phyloP scores from a whole-genome alignment of 2,797 vertebrate species.

The Sphaeramia orbicularis region DNA sequence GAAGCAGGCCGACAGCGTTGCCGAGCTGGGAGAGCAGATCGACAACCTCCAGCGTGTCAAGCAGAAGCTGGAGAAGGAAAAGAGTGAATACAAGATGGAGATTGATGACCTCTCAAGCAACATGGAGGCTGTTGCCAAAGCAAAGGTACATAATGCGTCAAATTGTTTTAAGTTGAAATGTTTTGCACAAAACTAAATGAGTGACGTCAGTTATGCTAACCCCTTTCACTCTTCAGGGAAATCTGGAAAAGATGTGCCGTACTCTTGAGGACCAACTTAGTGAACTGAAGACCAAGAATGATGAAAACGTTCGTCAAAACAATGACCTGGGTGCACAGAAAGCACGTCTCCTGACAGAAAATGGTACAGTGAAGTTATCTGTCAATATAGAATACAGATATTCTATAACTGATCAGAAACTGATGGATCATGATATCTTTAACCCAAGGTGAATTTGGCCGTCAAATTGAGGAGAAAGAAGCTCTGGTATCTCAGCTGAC shows the following conservation, averaged over 20 bases:
- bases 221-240: conserved; percentile 80
- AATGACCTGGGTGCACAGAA: conserved; percentile 87
- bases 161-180: not conserved
- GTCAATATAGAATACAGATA: too few relatives aligned
- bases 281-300: conserved; percentile 89
- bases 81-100: conserved; percentile 93
- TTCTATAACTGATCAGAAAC: not conserved
- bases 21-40: conserved; percentile 91
- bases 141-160: conserved; percentile 81
- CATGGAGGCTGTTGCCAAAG: conserved; percentile 87
- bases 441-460: conserved; percentile 84
- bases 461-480: conserved; percentile 92
- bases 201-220: not conserved
- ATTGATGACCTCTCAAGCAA: conserved; percentile 90
- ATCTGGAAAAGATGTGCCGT: conserved; percentile 90
- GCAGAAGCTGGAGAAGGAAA: too few relatives aligned
- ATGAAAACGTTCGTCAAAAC: conserved; percentile 86
- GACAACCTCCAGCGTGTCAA: conserved; percentile 91
- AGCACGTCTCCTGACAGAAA: conserved; percentile 90
- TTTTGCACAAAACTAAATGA: not conserved
- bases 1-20: conserved; percentile 92
- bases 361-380: conserved; percentile 78
- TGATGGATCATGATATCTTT: not conserved
- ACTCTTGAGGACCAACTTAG: conserved; percentile 90
- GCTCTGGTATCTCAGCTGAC: conserved; percentile 89